phyloP scores from a whole-genome alignment of 2,888 invertebrate species.

The Myopa tessellatipennis region DNA sequence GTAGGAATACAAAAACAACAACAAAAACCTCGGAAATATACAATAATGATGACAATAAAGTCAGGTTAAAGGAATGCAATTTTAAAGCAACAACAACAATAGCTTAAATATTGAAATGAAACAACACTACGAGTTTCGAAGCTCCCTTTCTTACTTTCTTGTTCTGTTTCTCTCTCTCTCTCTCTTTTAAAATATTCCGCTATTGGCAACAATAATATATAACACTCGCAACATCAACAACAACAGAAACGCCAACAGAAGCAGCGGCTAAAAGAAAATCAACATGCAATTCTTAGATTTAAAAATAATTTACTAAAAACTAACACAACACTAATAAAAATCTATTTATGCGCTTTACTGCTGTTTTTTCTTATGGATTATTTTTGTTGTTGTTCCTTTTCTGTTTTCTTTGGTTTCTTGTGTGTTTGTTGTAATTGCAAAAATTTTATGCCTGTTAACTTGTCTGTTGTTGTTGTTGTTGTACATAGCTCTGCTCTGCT shows the following conservation, averaged over 20 bases:
- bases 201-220: neutral
- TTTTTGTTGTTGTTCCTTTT: neutral
- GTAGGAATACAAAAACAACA: neutral
- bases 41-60: neutral
- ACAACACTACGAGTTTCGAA: conserved; percentile 1
- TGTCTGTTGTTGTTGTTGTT: conserved; percentile 9
- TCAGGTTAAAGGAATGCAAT: too few species aligned
- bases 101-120: neutral
- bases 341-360: neutral
- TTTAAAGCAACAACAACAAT: neutral
- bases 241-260: neutral
- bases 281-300: conserved; percentile 18
- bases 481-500: neutral
- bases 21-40: too few species aligned
- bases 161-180: neutral
- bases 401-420: neutral
- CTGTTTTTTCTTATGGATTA: neutral
- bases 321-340: too few species aligned
- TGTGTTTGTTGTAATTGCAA: conserved; percentile 18
- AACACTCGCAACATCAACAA: neutral
- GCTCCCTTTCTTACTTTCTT: neutral
- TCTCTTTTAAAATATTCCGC: neutral
- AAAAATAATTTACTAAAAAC: neutral
- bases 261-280: neutral
- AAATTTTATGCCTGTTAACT: conserved; percentile 18